A percentile compares a stretch with the other conserved stretches of the same genome.
Conservation (phyloP, 37 sponge, comb jelly and placozoan genomes). For the Geodia barretti region DNA sequence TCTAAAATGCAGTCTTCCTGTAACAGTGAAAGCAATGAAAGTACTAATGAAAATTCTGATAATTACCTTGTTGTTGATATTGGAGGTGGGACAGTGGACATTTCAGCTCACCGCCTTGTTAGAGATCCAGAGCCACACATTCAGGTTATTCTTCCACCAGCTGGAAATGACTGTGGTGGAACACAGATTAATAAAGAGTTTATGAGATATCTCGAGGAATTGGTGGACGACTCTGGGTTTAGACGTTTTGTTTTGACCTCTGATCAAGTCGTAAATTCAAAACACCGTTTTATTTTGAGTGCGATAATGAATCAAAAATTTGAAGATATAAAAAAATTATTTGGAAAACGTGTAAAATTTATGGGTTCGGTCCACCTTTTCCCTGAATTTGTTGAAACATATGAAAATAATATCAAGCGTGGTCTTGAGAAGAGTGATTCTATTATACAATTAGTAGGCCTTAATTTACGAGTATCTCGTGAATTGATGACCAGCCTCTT, state of each 20-base stretch:
- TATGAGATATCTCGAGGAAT: conserved; percentile 8
- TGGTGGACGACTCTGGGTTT: conserved; percentile 25
- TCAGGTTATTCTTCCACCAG: conserved; percentile 31
- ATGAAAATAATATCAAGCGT: background rate
- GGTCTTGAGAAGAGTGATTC: background rate
- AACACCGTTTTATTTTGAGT: conserved; percentile 1
- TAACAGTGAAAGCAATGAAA: conserved; percentile 33
- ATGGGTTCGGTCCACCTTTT: background rate
- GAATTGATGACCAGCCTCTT: background rate
- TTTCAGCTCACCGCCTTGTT: conserved; percentile 32
- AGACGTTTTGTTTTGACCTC: conserved; percentile 4
- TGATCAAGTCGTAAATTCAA: conserved; percentile 7
- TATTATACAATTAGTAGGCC: background rate
- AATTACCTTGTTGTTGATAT: conserved; percentile 41
- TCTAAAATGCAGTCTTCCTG: conserved; percentile 6
- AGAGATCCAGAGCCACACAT: conserved; percentile 2
- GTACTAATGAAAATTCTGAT: background rate
- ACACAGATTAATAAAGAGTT: conserved; percentile 35
- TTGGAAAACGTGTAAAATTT: conserved; percentile 12
- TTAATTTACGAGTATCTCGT: background rate
- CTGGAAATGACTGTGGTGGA: conserved; percentile 59
- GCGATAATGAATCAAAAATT: conserved; percentile 18
- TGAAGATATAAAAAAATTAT: conserved; percentile 44
- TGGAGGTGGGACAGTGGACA: conserved; percentile 64
- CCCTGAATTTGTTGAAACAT: background rate